Evolutionary conservation across 2,888 invertebrate species (phyloP), one percentile per base, ranked within the genome.

Genomic region (Xanthia togata): DNA sequence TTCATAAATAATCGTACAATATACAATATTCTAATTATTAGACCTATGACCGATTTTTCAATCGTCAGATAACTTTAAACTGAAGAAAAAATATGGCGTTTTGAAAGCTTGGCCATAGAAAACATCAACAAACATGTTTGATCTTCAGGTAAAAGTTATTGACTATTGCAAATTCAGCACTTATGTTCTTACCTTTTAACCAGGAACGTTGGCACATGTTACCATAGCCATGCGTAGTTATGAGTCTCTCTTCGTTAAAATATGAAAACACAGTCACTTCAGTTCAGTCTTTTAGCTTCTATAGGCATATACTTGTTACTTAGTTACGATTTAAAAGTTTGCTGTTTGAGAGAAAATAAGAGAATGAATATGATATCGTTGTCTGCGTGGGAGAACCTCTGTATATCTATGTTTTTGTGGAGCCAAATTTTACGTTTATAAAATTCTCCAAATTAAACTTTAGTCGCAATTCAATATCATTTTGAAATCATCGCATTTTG

Each of bases 201-300:
- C 87, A 80, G 91, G 60, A 89, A 91, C 93, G 88, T 89, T 91
- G 92, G 93, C 85, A 90, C 95, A 96, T 95, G 90, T 88, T 93
- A 93, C 77, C 92, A 93, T 93, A 87, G 92, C 93, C 93, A 93
- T 92, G 60, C 86, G 90, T 85, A 87, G 68, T 75, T 81, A 84
- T 72, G 79, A 85, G 84, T 90, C 86, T 92, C 84, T 90, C 84
- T 89, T 89, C 87, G 83, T 85, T 83, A 78, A 87, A 92, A 92
- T 91, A 87, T 76, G 91, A 82, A 89, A 80, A 79, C 84, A 88
- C 87, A 69, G 68, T 81, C 89, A 90, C 90, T 88, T 86, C 78
- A 84, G 90, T 88, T 86, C 80, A 86, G 90, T 92, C 90, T 89
- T 73, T 88, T 74, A 70, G n/a, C 35, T 78, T 73, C 55, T n/a